Percentiles rank a stretch among this genome's conserved stretches.
These are phyloP conservation scores for Notoglanidium macrostoma DNA, from an alignment of 2,797 vertebrate genomes.

Conservation along the genomic window DNA sequence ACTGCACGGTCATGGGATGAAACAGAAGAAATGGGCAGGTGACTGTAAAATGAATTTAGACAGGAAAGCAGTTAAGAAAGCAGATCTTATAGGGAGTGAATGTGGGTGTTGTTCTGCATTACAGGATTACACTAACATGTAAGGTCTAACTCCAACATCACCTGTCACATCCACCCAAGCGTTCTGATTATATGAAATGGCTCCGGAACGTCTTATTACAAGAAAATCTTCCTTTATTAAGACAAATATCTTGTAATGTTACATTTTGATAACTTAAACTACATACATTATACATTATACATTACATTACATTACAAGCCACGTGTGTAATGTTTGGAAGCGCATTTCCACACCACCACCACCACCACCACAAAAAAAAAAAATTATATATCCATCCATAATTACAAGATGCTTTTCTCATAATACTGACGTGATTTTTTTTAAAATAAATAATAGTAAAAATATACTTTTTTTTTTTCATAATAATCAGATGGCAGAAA, in stretches of 20 bases:
- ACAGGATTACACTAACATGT: neutral
- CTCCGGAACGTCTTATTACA: neutral
- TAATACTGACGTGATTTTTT: neutral
- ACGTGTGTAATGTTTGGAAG: neutral
- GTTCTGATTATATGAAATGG: conserved; percentile 10
- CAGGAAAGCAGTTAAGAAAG: neutral
- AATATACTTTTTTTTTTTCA: neutral
- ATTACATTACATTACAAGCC: neutral
- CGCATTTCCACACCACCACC: neutral
- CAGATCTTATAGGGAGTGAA: neutral
- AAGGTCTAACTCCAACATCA: neutral
- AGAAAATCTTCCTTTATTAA: neutral
- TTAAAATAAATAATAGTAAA: neutral
- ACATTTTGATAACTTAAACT: neutral
- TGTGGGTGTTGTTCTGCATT: neutral
- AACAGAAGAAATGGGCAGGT: neutral
- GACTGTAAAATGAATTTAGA: neutral
- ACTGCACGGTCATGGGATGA: neutral
- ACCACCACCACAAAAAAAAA: neutral
- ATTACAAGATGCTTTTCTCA: neutral
- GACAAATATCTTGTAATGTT: neutral
- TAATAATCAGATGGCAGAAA: neutral
- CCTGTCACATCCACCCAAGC: neutral
- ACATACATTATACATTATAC: neutral
- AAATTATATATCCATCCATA: neutral